Percentiles rank a stretch among this genome's conserved stretches.
phyloP scores from a whole-genome alignment of 2,113 vertebrate species.

The Marcusenius ussheri region DNA sequence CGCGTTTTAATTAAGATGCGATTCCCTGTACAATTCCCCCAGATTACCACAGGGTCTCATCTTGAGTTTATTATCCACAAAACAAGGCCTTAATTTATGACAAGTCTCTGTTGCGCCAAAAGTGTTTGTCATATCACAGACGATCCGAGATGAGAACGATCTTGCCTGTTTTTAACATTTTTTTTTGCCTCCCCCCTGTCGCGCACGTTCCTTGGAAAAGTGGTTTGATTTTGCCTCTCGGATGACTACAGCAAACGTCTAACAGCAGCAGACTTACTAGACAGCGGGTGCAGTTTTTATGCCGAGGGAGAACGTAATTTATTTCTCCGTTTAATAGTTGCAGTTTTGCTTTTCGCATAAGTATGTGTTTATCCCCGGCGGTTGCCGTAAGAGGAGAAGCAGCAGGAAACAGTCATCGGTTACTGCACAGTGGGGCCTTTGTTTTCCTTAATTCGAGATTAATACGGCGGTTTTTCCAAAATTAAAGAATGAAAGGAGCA shows the following conservation, averaged over 20 bases:
- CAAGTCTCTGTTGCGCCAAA: slow-evolving; percentile 6
- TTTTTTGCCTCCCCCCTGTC: neutral
- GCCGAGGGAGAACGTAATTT: neutral
- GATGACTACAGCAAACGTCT: neutral
- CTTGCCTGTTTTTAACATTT: neutral
- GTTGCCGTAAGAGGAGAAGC: neutral
- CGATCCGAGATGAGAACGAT: slow-evolving; percentile 3
- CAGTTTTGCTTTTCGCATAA: slow-evolving; percentile 14
- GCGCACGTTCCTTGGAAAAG: neutral
- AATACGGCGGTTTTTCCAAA: slow-evolving; percentile 5
- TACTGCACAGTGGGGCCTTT: neutral
- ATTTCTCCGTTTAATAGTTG: neutral
- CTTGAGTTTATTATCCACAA: neutral
- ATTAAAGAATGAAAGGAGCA: neutral
- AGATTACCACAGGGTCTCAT: slow-evolving; percentile 22
- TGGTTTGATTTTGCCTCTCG: neutral
- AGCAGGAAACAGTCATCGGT: neutral
- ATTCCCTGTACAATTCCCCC: slow-evolving; percentile 6
- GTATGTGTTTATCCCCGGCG: neutral
- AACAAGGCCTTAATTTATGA: slow-evolving; percentile 20
- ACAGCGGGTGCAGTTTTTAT: neutral
- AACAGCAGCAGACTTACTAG: neutral
- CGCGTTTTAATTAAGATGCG: slow-evolving; percentile 18
- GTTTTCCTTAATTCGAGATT: slow-evolving; percentile 8
- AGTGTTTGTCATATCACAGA: slow-evolving; percentile 9